Conservation (phyloP, 2,113 vertebrate species). For the Sebastes fasciatus region DNA sequence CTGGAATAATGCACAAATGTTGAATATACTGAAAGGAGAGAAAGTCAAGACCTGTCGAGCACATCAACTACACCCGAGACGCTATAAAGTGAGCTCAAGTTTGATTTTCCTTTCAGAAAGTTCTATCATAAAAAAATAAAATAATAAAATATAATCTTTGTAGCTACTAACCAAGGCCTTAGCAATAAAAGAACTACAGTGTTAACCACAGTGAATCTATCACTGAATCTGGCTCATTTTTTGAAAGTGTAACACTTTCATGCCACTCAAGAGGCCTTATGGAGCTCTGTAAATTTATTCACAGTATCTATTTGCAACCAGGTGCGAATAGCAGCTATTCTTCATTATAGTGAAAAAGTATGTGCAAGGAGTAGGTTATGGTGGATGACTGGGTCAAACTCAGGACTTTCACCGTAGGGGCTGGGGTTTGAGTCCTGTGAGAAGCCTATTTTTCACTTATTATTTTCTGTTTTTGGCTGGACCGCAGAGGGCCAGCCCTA, state of each 20-base stretch:
- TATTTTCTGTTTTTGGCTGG: too few relatives aligned
- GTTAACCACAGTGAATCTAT: not conserved
- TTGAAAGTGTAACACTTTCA: not conserved
- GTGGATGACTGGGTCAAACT: too few relatives aligned
- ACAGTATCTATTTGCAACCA: too few relatives aligned
- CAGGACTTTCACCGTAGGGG: too few relatives aligned
- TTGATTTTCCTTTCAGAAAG: slow-evolving; percentile 18
- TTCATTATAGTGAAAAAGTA: too few relatives aligned
- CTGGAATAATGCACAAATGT: not conserved
- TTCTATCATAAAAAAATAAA: not conserved
- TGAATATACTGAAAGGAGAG: slow-evolving; percentile 1
- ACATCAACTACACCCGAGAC: not conserved
- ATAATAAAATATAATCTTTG: not conserved
- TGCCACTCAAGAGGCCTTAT: too few relatives aligned
- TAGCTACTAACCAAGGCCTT: not conserved
- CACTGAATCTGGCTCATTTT: not conserved
- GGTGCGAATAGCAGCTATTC: too few relatives aligned
- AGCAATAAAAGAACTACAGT: not conserved
- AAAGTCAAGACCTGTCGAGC: slow-evolving; percentile 16
- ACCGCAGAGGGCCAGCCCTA: too few relatives aligned
- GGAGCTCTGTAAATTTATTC: not conserved
- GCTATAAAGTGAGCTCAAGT: not conserved
- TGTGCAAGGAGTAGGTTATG: too few relatives aligned
- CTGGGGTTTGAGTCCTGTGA: too few relatives aligned
- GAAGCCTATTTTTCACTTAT: too few relatives aligned